Evolutionary conservation across 30 jellyfish, hydroid and myxozoan genomes (phyloP), one percentile per base, ranked within the genome.

Genomic region (Sanderia malayensis): DNA sequence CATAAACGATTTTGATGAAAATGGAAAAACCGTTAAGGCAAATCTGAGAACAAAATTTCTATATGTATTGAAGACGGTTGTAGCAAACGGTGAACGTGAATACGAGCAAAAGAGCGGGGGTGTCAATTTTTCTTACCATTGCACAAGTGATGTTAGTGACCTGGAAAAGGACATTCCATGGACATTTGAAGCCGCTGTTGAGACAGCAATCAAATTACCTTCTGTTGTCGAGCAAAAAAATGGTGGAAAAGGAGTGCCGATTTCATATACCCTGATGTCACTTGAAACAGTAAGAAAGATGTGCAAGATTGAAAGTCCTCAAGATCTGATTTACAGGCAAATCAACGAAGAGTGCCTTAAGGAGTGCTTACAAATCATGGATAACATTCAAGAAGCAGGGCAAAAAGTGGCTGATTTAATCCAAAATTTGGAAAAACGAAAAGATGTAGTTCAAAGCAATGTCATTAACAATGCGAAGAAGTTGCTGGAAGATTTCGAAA

Each of bases 171-270:
- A 67, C 46, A 81, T 81, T 4, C 94, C 94, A 24, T 57, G 80
- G 21, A 46, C 81, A 18, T 81, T 81, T 31, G 86, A 81, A 20
- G 81, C 53, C 25, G 94, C 82, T 1, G 1, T 81, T 59, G 4
- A 29, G 9, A 45, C 47, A 18, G 86, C 86, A 18, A 71, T 75
- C 18, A 27, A 44, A 22, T 31, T 81, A 49, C 94, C 94, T 25
- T 21, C 58, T 0, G 70, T 21, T 30, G 94, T 81, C 52, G 10
- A 69, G 67, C 45, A 60, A 30, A 70, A 74, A 0, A 81, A 81
- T 31, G 65, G 61, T 19, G 94, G 94, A 0, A 81, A 81, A 61
- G 94, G 94, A 22, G 41, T 81, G 15, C 94, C 94, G 1, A 8
- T 81, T 6, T 24, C 73, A 0, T 70, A 32, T 29, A 58, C 58